A percentile compares a stretch with the other conserved stretches of the same genome.
phyloP scores from a whole-genome alignment of 2,888 invertebrate genomes.

The Coronaproctus castanopsis region DNA sequence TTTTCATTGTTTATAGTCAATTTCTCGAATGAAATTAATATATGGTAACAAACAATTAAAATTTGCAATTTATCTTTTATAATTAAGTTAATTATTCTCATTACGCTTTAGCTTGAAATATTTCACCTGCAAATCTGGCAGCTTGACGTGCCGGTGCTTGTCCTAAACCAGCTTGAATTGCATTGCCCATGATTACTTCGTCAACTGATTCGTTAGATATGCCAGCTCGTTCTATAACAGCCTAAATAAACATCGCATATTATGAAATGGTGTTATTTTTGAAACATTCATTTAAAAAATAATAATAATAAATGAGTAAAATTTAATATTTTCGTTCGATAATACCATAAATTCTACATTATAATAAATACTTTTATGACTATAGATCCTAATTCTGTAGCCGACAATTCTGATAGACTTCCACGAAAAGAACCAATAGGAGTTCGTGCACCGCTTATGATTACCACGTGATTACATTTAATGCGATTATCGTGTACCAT shows the following conservation, averaged over 20 bases:
- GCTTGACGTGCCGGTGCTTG: slow-evolving; percentile 97
- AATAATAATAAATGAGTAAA: too few relatives aligned
- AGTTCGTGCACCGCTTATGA: slow-evolving; percentile 80
- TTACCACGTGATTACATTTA: slow-evolving; percentile 66
- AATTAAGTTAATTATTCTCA: too few relatives aligned
- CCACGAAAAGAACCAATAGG: slow-evolving; percentile 94
- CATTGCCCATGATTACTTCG: slow-evolving; percentile 81
- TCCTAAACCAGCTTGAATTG: slow-evolving; percentile 58
- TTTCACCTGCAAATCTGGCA: slow-evolving; percentile 56
- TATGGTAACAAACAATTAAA: too few relatives aligned
- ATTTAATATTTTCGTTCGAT: too few relatives aligned
- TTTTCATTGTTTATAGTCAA: too few relatives aligned
- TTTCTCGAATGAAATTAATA: too few relatives aligned
- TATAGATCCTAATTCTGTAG: slow-evolving; percentile 72
- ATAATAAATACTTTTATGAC: slow-evolving; percentile 46
- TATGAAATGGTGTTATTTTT: too few relatives aligned
- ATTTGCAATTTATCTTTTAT: too few relatives aligned
- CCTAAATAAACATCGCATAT: slow-evolving; percentile 27
- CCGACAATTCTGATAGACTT: slow-evolving; percentile 55
- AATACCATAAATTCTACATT: too few relatives aligned
- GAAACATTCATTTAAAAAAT: too few relatives aligned
- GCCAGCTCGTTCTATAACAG: slow-evolving; percentile 57
- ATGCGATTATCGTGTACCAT: background rate
- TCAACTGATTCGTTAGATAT: slow-evolving; percentile 66
- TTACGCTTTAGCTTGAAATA: too few relatives aligned